Base-by-base conservation (phyloP, 2,888 invertebrate species). In the Andrena flavipes region DNA sequence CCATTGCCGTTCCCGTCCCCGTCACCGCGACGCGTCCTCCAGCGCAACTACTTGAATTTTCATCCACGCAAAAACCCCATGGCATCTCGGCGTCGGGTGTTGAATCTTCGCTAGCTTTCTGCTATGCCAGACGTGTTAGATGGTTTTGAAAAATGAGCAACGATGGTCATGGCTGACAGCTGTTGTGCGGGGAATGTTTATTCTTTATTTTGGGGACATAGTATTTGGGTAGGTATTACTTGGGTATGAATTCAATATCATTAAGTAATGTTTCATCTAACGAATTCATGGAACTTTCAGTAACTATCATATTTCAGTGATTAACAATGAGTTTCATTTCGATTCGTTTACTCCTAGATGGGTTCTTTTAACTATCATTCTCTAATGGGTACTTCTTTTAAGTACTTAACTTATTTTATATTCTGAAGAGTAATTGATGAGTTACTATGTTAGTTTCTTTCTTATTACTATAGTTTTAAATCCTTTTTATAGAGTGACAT, bases 1-100 rank as follows among this genome's bases (percentile, higher is more conserved):
- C 42, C 42, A 42, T 13, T 42, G 42, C 42, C 77, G 82, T 85
- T 85, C 69, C 80, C 80, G 76, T 74, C 73, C 51, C 75, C 84
- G 81, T 80, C 84, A 76, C 59, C 82, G 76, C 69, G 80, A 76
- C 71, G 73, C 81, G 67, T 64, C 72, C 56, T 67, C 51, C 76
- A 75, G 26, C 26, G 56, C 72, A 80, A 79, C 86, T 84, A 79
- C 80, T 78, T 79, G 85, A 84, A 76, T 86, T 86, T 86, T 86
- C 86, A 86, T 86, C 83, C 76, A 74, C 68, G 33, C 71, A 74
- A 72, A 78, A 82, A 59, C 69, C 67, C 65, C 62, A 49, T 42
- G 65, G 64, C 76, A 62, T 56, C 48, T 26, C 75, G 73, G 49
- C 23, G 62, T 60, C 65, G 56, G 54, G 70, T 67, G 65, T 62